A percentile compares a stretch with the other conserved stretches of the same genome.
These are phyloP conservation scores for Callimorpha dominula DNA, from an alignment of 2,888 invertebrate genomes.

Conservation along the genomic window DNA sequence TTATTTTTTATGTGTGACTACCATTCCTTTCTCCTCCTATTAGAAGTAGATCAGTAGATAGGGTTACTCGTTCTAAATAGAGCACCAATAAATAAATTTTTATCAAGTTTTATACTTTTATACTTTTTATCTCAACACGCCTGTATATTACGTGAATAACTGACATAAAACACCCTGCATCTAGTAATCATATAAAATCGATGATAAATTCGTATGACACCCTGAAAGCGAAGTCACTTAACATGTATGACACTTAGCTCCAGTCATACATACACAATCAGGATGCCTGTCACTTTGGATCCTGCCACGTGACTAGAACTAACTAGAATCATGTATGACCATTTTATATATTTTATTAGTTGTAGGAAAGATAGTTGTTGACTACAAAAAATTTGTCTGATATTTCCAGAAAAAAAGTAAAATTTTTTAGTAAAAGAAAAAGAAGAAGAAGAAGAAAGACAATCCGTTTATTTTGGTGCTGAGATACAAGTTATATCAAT, in stretches of 20 bases:
- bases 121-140: too few species aligned
- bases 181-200: background rate
- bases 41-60: too few species aligned
- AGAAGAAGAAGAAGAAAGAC: too few species aligned
- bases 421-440: too few species aligned
- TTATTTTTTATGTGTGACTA: too few species aligned
- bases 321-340: background rate
- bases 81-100: too few species aligned
- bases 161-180: background rate
- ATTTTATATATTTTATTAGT: background rate
- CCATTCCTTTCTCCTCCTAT: too few species aligned
- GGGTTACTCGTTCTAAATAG: too few species aligned
- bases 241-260: constrained; percentile 10
- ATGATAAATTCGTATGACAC: background rate
- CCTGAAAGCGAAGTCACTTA: background rate
- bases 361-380: background rate
- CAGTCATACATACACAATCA: constrained; percentile 19
- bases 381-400: background rate
- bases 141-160: too few species aligned
- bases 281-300: constrained; percentile 3
- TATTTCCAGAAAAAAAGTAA: background rate
- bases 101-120: too few species aligned
- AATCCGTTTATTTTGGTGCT: too few species aligned
- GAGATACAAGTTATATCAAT: too few species aligned
- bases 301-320: background rate